Conservation (phyloP, 2,113 vertebrate species). For the Zosterops pallidus region DNA sequence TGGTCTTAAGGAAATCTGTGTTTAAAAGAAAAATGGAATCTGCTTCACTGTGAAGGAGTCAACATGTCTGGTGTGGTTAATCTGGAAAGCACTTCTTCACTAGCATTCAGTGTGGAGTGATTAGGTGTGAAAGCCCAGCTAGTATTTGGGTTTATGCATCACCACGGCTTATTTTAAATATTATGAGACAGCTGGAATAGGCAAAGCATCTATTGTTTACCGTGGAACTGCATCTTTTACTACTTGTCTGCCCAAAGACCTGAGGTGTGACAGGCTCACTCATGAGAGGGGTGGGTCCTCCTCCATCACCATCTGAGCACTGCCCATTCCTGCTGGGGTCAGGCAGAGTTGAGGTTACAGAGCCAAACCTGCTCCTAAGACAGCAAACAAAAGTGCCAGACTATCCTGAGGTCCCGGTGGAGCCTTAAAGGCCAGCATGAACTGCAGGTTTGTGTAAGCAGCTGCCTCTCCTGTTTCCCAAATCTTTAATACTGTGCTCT, state of each 20-base stretch:
- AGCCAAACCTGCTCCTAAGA: background rate
- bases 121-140: background rate
- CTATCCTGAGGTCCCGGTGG: background rate
- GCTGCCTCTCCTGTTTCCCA: background rate
- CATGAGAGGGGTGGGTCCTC: background rate
- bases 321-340: background rate
- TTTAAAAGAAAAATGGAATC: conserved; percentile 19
- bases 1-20: conserved; percentile 28
- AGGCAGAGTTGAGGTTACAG: background rate
- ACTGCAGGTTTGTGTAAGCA: background rate
- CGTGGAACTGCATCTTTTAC: background rate
- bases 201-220: background rate
- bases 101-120: background rate
- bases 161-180: background rate
- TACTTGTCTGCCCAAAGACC: background rate
- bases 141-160: background rate
- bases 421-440: background rate
- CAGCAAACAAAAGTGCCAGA: background rate
- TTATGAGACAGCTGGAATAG: background rate
- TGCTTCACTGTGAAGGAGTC: background rate
- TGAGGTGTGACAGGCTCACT: background rate
- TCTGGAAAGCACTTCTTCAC: conserved; percentile 6
- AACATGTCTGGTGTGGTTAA: conserved; percentile 13
- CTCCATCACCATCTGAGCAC: background rate
- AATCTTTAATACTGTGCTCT: background rate